A percentile compares a stretch with the other conserved stretches of the same genome.
Evolutionary conservation across 2,113 vertebrate genomes (phyloP).

Genomic region (Periophthalmodon schlosseri): DNA sequence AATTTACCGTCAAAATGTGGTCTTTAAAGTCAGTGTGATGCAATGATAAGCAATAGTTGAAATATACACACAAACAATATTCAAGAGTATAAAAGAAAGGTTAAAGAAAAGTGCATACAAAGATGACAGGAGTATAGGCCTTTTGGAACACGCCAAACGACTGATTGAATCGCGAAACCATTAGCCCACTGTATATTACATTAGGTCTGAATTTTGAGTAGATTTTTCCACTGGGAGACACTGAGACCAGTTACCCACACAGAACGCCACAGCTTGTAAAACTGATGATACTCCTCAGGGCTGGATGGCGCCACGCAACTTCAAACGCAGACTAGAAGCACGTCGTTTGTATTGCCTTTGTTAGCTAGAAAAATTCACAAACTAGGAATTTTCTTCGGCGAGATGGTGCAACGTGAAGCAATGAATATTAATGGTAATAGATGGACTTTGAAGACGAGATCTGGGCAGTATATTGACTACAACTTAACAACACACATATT

Average conservation of each 20-base stretch:
- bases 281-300: neutral
- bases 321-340: too few relatives aligned
- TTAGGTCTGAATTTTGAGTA: neutral
- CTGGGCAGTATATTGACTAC: too few relatives aligned
- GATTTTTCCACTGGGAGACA: neutral
- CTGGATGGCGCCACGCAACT: neutral
- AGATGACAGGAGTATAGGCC: too few relatives aligned
- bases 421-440: too few relatives aligned
- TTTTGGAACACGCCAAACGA: neutral
- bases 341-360: too few relatives aligned
- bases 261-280: neutral
- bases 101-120: neutral
- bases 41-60: neutral
- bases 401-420: too few relatives aligned
- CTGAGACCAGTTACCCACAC: neutral
- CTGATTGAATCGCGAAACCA: slow-evolving; percentile 6
- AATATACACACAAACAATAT: neutral
- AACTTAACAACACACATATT: too few relatives aligned
- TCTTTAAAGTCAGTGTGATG: neutral
- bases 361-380: too few relatives aligned
- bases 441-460: too few relatives aligned
- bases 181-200: slow-evolving; percentile 10
- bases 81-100: neutral
- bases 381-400: too few relatives aligned
- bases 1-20: neutral